phyloP scores from a whole-genome alignment of 2,888 invertebrate genomes.

The Drosophila anomalata region DNA sequence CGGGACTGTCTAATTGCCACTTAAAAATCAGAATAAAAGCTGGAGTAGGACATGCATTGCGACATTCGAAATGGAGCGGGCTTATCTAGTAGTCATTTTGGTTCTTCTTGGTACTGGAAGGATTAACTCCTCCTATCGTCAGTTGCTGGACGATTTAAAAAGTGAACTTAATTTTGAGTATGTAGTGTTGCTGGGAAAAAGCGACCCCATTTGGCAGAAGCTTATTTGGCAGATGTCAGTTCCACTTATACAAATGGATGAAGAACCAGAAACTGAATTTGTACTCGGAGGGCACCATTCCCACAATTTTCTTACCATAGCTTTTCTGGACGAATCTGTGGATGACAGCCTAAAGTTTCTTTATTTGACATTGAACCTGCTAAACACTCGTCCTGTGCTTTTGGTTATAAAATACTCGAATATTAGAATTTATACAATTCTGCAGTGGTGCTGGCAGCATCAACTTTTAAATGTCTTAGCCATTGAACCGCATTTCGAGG shows the following conservation, averaged over 20 bases:
- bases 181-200: slow-evolving; percentile 52
- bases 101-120: slow-evolving; percentile 2
- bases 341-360: slow-evolving; percentile 17
- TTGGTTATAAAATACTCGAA: slow-evolving; percentile 16
- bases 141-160: slow-evolving; percentile 56
- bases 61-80: slow-evolving; percentile 34
- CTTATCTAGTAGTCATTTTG: slow-evolving; percentile 10
- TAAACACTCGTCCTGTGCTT: slow-evolving; percentile 38
- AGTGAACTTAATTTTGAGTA: slow-evolving; percentile 52
- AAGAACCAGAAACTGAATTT: neutral
- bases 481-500: slow-evolving; percentile 62
- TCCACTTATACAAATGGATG: slow-evolving; percentile 32
- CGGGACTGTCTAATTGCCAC: neutral
- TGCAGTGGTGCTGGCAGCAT: slow-evolving; percentile 61
- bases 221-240: slow-evolving; percentile 23
- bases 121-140: slow-evolving; percentile 9
- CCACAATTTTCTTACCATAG: slow-evolving; percentile 31
- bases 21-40: slow-evolving; percentile 15
- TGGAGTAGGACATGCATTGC: neutral
- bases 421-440: slow-evolving; percentile 18
- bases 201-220: slow-evolving; percentile 20
- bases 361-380: slow-evolving; percentile 5
- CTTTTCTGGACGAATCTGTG: slow-evolving; percentile 16
- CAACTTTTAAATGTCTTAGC: slow-evolving; percentile 67
- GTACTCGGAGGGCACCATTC: slow-evolving; percentile 16